Evolutionary conservation across 2,797 vertebrate species (phyloP), one percentile per base, ranked within the genome.

Genomic region (Esox lucius): DNA sequence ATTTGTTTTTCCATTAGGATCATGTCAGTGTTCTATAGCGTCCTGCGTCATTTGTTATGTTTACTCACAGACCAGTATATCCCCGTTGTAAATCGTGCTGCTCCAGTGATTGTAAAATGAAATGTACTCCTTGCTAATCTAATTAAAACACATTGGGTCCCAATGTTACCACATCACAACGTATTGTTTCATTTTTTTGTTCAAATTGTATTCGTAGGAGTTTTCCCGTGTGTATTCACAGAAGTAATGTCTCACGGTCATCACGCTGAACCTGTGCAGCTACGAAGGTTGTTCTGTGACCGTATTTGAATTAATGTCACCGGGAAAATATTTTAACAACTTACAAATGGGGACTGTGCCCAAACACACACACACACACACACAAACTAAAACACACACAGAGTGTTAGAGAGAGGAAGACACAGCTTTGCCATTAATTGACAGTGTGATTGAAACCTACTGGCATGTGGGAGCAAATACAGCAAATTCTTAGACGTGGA

Each of bases 401-500:
- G 1, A n/a, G 17, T 22, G 19, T 56, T 8, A 56, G 8, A 22
- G 17, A 53, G 17, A 53, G 1, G 11, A 9, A 22, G 9, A 24
- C 22, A 61, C 56, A 61, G 80, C 75, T 74, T 65, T 80, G 83
- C 76, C 89, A 85, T 90, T 86, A 86, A 85, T 84, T 87, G 88
- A 85, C 80, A 79, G 81, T 83, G 87, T 90, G 87, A 80, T 81
- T 89, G 87, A 91, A 88, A 91, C 91, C 89, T 90, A 81, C 81
- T 92, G 87, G 87, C 86, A 90, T 87, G 86, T 89, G 85, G 87
- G 78, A 89, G 80, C 84, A 85, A 85, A 90, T 87, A 89, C 84
- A 84, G 88, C 86, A 80, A 88, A 94, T 94, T 93, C 91, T 90
- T 91, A 92, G 91, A 93, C 92, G 66, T 87, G 90, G 88, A 91